Base-by-base conservation (phyloP, 2,113 vertebrate genomes). In the Anhinga rufa region DNA sequence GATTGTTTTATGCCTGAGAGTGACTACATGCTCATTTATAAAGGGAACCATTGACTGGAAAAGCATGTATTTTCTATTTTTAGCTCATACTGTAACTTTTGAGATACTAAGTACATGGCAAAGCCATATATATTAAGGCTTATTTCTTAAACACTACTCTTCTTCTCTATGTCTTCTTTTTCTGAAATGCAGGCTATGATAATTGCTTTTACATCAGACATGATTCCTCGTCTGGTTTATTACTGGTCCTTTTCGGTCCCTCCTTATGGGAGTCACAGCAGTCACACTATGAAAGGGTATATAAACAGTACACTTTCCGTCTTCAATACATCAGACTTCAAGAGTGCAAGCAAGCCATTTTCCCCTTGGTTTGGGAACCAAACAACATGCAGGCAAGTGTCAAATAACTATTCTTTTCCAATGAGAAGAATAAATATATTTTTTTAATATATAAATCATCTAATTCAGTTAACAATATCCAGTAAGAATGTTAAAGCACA, bases 141-240 rank as follows among this genome's bases (percentile, higher is more conserved):
- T 69, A 36, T 79, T 87, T 93, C 49, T 96, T 93, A 87, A 83
- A 91, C 4, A 3, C 31, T 82, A 9, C 9, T 72, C 29, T 86
- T 72, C 15, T 61, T 90, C 87, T 94, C 85, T 40, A 40, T 95
- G 82, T 95, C 54, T 93, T 93, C n/a, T 75, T 57, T 82, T 82
- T 94, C 82, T 92, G 31, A 87, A 75, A 91, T 8, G 3, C 64
- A 99, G 99, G 99, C 99, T 92, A 99, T 99, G 99, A 99, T 99
- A 83, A 99, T 99, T 72, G 99, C 99, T 66, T 99, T 99, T 88
- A 99, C 99, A 4, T 99, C 99, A 14, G 99, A 99, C 94, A 99
- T 99, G 99, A 99, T 99, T 88, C 99, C 99, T 62, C 98, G 99
- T 6, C 90, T 99, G 93, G 99, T 99, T 57, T 99, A 99, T 97